Evolutionary conservation across 1,140 invertebrate genomes (phyloP), one percentile per base, ranked within the genome.

Genomic region (Bursaphelenchus mucronatus): DNA sequence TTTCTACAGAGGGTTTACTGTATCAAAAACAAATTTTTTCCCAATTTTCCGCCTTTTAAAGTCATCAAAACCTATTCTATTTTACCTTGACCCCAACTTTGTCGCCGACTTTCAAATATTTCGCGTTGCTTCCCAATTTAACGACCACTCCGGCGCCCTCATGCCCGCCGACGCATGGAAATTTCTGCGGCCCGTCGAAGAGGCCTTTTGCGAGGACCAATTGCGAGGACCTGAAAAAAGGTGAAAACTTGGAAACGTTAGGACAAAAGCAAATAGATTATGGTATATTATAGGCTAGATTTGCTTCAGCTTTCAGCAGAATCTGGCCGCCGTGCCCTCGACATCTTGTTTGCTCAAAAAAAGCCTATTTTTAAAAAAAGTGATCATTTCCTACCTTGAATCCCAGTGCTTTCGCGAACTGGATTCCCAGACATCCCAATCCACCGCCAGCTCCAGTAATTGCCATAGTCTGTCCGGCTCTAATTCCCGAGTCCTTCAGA

Each of bases 101-200:
- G n/a, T 70, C 69, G 30, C 69, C 69, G 30, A 70, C 41, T 55
- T 68, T 43, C 52, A 70, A 69, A 21, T 64, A 63, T 8, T 43
- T 64, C 6, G 63, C 68, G 50, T 51, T 50, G 17, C 61, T 57
- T 45, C 68, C 62, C n/a, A 70, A 44, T 55, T 67, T 64, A 10
- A 70, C 69, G 19, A 70, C 69, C 39, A 56, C 49, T 46, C 69
- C 69, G 15, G 57, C 61, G 45, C 69, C 69, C 58, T 70, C 69
- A 47, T 70, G 69, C 21, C 69, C 69, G 30, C 69, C 69, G 30
- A 70, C 56, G 13, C 63, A 21, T 55, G 69, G 69, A 11, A 64
- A 64, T 15, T 64, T 17, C 53, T 61, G 61, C 3, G 39, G 30
- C 2, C 30, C 30, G 30, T 30, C 30, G 30, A 30, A 30, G 30